A percentile compares a stretch with the other conserved stretches of the same genome.
Evolutionary conservation across 2,797 vertebrate species (phyloP).

Genomic region (Limosa lapponica): DNA sequence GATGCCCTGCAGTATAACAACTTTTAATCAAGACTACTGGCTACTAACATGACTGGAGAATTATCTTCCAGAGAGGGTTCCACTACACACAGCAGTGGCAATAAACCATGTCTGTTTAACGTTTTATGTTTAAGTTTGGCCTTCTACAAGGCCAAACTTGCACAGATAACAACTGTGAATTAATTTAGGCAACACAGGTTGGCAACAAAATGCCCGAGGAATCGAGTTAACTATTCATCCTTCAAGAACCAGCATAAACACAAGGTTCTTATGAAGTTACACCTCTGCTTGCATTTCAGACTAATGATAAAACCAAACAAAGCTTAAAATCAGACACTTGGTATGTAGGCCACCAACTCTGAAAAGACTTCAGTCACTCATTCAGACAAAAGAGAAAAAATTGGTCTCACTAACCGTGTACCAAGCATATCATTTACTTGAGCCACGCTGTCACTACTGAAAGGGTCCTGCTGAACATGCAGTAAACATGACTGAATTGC

Average conservation of each 20-base stretch:
- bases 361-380: neutral
- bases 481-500: neutral
- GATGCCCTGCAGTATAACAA: neutral
- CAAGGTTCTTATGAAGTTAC: neutral
- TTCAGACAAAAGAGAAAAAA: neutral
- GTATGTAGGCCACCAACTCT: neutral
- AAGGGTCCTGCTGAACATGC: neutral
- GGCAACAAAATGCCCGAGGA: neutral
- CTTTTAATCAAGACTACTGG: neutral
- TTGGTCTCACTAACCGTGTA: neutral
- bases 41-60: neutral
- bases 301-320: neutral
- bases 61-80: neutral
- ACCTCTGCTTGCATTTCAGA: neutral
- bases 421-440: neutral
- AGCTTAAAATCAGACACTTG: neutral
- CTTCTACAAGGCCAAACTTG: neutral
- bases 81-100: neutral
- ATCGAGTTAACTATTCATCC: neutral
- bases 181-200: neutral
- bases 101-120: neutral
- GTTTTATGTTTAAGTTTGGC: neutral
- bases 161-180: neutral
- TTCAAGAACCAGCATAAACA: neutral
- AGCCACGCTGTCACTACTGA: neutral